Percentiles rank a stretch among this genome's conserved stretches.
These are phyloP conservation scores for Cebidichthys violaceus DNA, from an alignment of 2,113 vertebrate species.

Conservation along the genomic window DNA sequence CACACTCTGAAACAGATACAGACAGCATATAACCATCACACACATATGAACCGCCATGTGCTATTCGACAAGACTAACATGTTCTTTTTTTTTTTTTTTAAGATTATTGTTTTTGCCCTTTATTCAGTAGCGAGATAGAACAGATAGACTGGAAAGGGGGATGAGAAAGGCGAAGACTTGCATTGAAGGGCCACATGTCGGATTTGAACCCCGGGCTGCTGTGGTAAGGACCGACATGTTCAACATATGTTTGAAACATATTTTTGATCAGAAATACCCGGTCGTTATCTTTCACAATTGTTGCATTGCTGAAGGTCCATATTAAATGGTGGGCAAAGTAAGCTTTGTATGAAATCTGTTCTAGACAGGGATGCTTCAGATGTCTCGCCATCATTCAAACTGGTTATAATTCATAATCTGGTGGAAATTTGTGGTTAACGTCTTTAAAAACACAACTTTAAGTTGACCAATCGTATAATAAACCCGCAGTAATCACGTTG, in stretches of 20 bases:
- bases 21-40: not conserved
- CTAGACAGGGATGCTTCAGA: too few species aligned
- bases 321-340: not conserved
- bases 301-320: not conserved
- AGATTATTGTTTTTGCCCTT: not conserved
- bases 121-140: not conserved
- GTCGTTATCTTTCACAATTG: not conserved
- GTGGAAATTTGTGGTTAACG: not conserved
- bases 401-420: not conserved
- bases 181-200: not conserved
- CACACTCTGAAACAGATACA: conserved; percentile 40
- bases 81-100: not conserved
- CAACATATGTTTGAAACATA: not conserved
- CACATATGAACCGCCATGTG: not conserved
- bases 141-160: not conserved
- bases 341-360: not conserved
- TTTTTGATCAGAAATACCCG: not conserved
- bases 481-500: not conserved
- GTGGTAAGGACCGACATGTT: too few species aligned
- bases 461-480: too few species aligned
- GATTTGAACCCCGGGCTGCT: not conserved
- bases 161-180: not conserved
- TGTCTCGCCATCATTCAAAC: not conserved
- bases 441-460: not conserved
- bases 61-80: not conserved